A percentile compares a stretch with the other conserved stretches of the same genome.
Evolutionary conservation across 2,888 invertebrate species (phyloP).

Genomic region (Heliconius erato): DNA sequence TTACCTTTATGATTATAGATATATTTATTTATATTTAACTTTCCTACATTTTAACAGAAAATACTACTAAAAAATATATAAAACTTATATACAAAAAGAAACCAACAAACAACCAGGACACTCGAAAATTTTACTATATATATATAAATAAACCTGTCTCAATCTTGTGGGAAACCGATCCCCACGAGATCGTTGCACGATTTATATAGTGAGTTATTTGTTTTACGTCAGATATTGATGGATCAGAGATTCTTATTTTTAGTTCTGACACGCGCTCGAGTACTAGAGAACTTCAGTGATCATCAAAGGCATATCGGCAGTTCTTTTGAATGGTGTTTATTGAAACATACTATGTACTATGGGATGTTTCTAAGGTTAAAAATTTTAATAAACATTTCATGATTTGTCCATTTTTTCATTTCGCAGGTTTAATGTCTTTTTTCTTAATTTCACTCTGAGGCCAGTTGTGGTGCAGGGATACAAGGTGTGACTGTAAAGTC

Average conservation of each 20-base stretch:
- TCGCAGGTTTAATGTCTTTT: not conserved
- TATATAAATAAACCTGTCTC: conserved; percentile 12
- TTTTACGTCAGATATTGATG: conserved; percentile 82
- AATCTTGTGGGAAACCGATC: conserved; percentile 61
- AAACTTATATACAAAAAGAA: not conserved
- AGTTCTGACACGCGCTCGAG: conserved; percentile 48
- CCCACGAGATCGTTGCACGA: conserved; percentile 67
- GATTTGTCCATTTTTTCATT: conserved; percentile 1
- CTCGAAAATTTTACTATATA: not conserved
- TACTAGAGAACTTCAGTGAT: conserved; percentile 48
- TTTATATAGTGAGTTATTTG: conserved; percentile 77
- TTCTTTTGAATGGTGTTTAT: conserved; percentile 45
- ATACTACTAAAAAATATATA: not conserved
- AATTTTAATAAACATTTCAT: not conserved
- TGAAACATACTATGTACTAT: conserved; percentile 4
- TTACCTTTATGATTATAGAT: too few relatives aligned
- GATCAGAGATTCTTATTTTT: conserved; percentile 68
- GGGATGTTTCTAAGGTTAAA: conserved; percentile 4
- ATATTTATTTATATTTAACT: too few relatives aligned
- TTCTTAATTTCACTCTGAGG: too few relatives aligned
- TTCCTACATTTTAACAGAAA: not conserved
- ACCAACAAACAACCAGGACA: not conserved
- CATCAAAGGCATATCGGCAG: conserved; percentile 48
- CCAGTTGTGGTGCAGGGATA: too few relatives aligned
- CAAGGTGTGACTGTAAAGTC: too few relatives aligned